Base-by-base conservation (phyloP, 2,797 vertebrate species). In the Odontamblyopus lacepedii region DNA sequence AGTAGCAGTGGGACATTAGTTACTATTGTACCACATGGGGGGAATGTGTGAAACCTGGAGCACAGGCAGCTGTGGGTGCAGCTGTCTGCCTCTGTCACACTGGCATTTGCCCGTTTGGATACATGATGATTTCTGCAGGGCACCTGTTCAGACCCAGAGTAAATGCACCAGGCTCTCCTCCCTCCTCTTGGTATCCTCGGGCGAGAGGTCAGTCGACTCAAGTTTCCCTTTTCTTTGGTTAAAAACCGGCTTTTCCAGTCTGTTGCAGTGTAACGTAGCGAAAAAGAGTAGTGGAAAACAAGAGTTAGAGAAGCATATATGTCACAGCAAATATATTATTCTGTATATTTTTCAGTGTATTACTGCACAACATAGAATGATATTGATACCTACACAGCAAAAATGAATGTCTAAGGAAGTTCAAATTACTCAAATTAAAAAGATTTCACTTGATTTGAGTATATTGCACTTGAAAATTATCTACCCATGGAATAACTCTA, bases 161-260 rank as follows among this genome's bases (percentile, higher is more conserved):
- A 62, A 62, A 62, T 9, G 61, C 9, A 35, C 32, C 32, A 35
- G 7, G 18, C 35, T 35, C 30, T 63, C 61, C 61, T 63, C 61
- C 61, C 30, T 61, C 16, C 35, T 35, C 18, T 32, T 48, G 38
- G 41, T 71, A 23, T 75, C 65, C 66, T 70, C 76, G 73, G 74
- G 74, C 74, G 61, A 26, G 60, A 68, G 78, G 86, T 83, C 78
- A 79, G 1, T 35, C 64, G 75, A 75, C 81, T 90, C 77, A 85
- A 87, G 84, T 90, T 80, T 75, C 72, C 88, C 83, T 83, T 74
- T 83, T 85, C 76, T 86, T 65, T 83, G 68, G 67, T 63, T 74
- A 57, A 77, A 23, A 82, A 88, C 81, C 77, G 71, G 81, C 80
- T 87, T 88, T 88, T 88, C 83, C 82, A 85, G 84, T 83, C 77